Evolutionary conservation across 2,113 vertebrate species (phyloP).

Genomic region (Todiramphus chloris): DNA sequence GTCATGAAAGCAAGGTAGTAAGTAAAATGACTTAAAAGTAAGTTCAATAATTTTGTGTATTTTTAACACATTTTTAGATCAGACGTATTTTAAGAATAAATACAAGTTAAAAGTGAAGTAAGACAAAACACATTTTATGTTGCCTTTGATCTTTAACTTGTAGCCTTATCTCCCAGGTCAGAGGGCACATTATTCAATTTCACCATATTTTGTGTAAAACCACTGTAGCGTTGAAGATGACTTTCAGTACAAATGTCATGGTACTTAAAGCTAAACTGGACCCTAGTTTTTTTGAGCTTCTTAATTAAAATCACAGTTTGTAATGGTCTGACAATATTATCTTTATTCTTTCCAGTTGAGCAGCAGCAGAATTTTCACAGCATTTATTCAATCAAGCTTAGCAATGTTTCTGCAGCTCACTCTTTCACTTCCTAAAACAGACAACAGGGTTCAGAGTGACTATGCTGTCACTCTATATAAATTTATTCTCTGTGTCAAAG

Average conservation of each 20-base stretch:
- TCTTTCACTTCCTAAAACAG: constrained; percentile 70
- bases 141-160: constrained; percentile 84
- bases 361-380: constrained; percentile 78
- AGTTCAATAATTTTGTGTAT: not conserved
- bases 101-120: constrained; percentile 72
- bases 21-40: not conserved
- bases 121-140: constrained; percentile 72
- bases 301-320: constrained; percentile 85
- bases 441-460: constrained; percentile 61
- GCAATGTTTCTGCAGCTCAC: constrained; percentile 57
- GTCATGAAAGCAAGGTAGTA: not conserved
- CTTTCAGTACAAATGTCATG: constrained; percentile 86
- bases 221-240: constrained; percentile 83
- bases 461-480: constrained; percentile 43
- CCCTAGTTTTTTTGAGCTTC: constrained; percentile 81
- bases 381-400: constrained; percentile 79
- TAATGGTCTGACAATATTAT: constrained; percentile 81
- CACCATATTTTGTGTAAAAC: constrained; percentile 84
- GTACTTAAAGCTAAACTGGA: constrained; percentile 83
- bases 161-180: constrained; percentile 81
- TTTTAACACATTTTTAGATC: constrained; percentile 32
- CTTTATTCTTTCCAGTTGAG: constrained; percentile 82
- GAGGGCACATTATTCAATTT: constrained; percentile 85
- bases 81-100: constrained; percentile 62
- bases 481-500: constrained; percentile 63